Evolutionary conservation across 2,888 invertebrate genomes (phyloP), one percentile per base, ranked within the genome.

Genomic region (Cephus runcator): DNA sequence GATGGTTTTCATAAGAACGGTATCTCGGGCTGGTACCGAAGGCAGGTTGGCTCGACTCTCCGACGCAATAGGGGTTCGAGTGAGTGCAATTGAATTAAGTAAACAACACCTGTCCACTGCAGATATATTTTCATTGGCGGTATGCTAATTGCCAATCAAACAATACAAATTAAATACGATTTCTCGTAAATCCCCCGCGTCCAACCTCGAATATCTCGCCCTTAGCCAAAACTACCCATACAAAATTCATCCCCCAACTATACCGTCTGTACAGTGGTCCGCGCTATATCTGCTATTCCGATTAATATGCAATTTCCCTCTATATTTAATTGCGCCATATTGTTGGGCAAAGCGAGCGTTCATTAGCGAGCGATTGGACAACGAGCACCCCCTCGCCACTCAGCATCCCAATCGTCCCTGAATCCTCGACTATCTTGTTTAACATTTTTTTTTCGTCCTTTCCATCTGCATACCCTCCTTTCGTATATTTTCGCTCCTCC

Each of bases 81-180:
- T 78, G 79, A 77, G 80, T 69, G 78, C 82, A 82, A 84, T 83
- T 81, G 82, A 83, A 83, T 79, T 81, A 83, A 84, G 82, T 75
- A 82, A 81, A 83, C 81, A 83, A 77, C 82, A 79, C 82, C 85
- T 86, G 87, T 86, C 87, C 82, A 75, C 81, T 80, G 81, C 88
- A 87, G 87, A 85, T 85, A 84, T 85, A 31, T 11, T 71, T 86
- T 87, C 87, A 87, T 87, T 83, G 82, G 79, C 80, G 81, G 83
- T 81, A 87, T 85, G 87, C 85, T 87, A 87, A 87, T 87, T 87
- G 85, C 81, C 84, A 85, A 87, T 87, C 83, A 84, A 82, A 82
- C 83, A 77, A 79, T 79, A 79, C 79, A 77, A 79, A 82, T 80
- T 82, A 71, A 33, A 71, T 71, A 12, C 71, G 30, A 71, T 71